Percentiles rank a stretch among this genome's conserved stretches.
Conservation (phyloP, 2,888 invertebrate genomes). For the Parnassius orleans region DNA sequence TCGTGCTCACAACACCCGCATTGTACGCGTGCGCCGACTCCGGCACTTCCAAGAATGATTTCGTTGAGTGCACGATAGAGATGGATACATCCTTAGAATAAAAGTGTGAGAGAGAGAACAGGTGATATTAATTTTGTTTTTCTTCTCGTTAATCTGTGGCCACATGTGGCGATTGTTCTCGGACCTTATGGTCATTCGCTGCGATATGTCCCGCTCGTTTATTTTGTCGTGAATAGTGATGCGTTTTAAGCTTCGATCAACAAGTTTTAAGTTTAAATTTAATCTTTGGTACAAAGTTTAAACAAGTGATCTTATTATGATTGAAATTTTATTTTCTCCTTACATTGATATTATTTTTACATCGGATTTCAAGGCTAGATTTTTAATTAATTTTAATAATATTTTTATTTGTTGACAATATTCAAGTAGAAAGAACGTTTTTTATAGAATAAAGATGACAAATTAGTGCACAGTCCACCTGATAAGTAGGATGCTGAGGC, state of each 20-base stretch:
- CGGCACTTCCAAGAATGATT: conserved; percentile 77
- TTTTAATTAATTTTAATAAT: too few species aligned
- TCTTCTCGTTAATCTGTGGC: conserved; percentile 76
- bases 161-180: conserved; percentile 79
- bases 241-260: conserved; percentile 2
- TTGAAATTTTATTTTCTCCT: neutral
- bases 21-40: conserved; percentile 70
- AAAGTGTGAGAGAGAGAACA: conserved; percentile 39
- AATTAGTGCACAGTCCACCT: too few species aligned
- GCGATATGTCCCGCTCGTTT: conserved; percentile 40
- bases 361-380: too few species aligned
- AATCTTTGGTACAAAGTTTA: neutral
- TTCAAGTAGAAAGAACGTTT: too few species aligned
- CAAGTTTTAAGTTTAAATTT: too few species aligned
- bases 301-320: neutral
- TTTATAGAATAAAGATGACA: too few species aligned
- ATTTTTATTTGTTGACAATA: too few species aligned
- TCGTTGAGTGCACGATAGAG: conserved; percentile 56
- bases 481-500: too few species aligned
- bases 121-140: conserved; percentile 69
- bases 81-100: conserved; percentile 33
- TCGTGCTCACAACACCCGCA: conserved; percentile 76
- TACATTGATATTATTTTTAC: too few species aligned
- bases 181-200: conserved; percentile 77
- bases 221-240: conserved; percentile 35